Base-by-base conservation (phyloP, 2,797 vertebrate species). In the Pseudotriccus pelzelni region DNA sequence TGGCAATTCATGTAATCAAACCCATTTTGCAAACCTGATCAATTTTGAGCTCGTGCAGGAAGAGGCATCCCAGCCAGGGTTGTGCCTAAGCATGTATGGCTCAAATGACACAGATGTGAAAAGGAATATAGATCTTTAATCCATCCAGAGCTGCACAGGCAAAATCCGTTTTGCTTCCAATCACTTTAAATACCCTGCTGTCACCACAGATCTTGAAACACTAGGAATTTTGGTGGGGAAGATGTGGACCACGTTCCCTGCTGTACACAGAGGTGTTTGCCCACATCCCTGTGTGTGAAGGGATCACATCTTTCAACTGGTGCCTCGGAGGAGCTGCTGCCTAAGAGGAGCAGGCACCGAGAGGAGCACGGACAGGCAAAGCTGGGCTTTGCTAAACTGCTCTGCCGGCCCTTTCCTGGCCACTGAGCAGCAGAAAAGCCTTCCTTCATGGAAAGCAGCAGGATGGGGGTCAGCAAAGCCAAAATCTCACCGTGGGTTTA, bases 211-310 rank as follows among this genome's bases (percentile, higher is more conserved):
- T 5, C 63, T 36, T 50, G 37, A 56, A 76, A 75, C 41, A 23
- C 41, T 30, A 14, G 0, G 3, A 13, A 43, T 85, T 66, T 32
- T 9, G 36, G 22, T 4, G 49, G 20, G 39, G 56, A 52, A 60
- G 58, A 10, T 3, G 15, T 84, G 41, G 28, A 36, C 43, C 36
- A 10, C 2, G 1, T 13, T 36, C 39, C 9, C 50, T 43, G 23
- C 6, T 13, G 37, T 5, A n/a, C 15, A 30, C 27, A 68, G 30
- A 75, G 41, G 4, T 34, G 23, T 20, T 37, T 68, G 14, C 59
- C 46, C 28, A 0, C 12, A 46, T 6, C 50, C 8, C 43, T 8
- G 18, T 3, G 3, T 3, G 27, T 11, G 70, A 46, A 13, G 1
- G 44, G 21, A 13, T 23, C 32, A 12, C 36, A 14, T 11, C 59